Conservation (phyloP, 2,113 vertebrate species). For the Petrocephalus zakoni region DNA sequence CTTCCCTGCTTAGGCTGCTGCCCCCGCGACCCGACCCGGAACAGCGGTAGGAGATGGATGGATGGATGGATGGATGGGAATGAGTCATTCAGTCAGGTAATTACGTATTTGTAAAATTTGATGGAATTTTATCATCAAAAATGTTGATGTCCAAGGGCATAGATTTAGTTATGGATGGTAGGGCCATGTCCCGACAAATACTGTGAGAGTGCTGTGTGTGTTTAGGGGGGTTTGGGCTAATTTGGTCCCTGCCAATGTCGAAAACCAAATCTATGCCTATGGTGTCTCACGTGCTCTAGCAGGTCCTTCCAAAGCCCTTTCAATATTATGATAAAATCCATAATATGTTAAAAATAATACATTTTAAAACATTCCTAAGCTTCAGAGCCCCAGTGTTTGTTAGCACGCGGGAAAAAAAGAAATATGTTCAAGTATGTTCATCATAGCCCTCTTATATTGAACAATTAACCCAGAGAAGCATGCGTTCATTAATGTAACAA, state of each 20-base stretch:
- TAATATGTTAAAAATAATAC: background rate
- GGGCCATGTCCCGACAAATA: background rate
- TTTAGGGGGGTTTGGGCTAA: background rate
- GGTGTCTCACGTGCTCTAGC: background rate
- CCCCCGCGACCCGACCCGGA: too few relatives aligned
- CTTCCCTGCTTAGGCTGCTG: too few relatives aligned
- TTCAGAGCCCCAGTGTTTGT: background rate
- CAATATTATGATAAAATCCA: background rate
- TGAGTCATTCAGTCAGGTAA: background rate
- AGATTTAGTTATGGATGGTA: background rate
- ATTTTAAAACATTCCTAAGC: background rate
- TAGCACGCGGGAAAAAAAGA: too few relatives aligned
- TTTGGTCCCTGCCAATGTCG: background rate
- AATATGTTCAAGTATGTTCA: too few relatives aligned
- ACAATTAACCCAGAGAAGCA: too few relatives aligned
- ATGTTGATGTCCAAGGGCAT: background rate
- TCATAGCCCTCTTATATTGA: too few relatives aligned
- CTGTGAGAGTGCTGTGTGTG: background rate
- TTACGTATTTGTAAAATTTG: background rate
- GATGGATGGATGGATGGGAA: too few relatives aligned
- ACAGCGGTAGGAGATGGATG: too few relatives aligned
- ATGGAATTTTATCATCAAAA: background rate
- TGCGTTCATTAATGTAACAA: too few relatives aligned
- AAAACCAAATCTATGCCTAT: background rate
- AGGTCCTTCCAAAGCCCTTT: background rate